Conservation (phyloP, 1,140 invertebrate genomes). For the Leptopilina clavipes region DNA sequence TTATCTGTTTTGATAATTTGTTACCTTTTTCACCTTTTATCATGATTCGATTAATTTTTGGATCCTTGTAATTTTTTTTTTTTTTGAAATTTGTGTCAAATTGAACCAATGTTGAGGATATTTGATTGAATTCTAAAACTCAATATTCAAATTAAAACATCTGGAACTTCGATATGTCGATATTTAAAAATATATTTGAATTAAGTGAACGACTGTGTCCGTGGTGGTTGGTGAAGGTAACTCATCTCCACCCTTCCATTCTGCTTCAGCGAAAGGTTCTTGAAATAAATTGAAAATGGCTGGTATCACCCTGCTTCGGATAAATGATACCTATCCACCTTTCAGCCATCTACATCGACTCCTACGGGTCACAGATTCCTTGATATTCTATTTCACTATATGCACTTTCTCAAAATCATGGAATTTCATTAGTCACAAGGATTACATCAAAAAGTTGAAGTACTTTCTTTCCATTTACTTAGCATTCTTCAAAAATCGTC, state of each 20-base stretch:
- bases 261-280: constrained; percentile 66
- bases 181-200: constrained; percentile 46
- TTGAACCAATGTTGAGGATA: too few relatives aligned
- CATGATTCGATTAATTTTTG: too few relatives aligned
- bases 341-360: constrained; percentile 50
- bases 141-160: constrained; percentile 47
- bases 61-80: too few relatives aligned
- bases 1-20: too few relatives aligned
- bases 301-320: constrained; percentile 66
- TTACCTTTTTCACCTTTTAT: too few relatives aligned
- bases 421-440: constrained; percentile 28
- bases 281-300: constrained; percentile 72
- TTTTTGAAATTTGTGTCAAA: too few relatives aligned
- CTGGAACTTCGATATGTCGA: constrained; percentile 44
- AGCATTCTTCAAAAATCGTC: neutral
- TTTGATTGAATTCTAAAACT: constrained; percentile 30
- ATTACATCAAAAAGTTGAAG: neutral
- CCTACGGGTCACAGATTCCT: constrained; percentile 47
- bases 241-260: constrained; percentile 65
- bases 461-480: neutral
- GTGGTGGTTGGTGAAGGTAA: constrained; percentile 58
- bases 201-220: constrained; percentile 44
- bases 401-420: constrained; percentile 31
- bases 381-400: constrained; percentile 53
- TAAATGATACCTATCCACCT: constrained; percentile 68